Conservation (phyloP, 2,113 vertebrate species). For the Salvelinus sp. region DNA sequence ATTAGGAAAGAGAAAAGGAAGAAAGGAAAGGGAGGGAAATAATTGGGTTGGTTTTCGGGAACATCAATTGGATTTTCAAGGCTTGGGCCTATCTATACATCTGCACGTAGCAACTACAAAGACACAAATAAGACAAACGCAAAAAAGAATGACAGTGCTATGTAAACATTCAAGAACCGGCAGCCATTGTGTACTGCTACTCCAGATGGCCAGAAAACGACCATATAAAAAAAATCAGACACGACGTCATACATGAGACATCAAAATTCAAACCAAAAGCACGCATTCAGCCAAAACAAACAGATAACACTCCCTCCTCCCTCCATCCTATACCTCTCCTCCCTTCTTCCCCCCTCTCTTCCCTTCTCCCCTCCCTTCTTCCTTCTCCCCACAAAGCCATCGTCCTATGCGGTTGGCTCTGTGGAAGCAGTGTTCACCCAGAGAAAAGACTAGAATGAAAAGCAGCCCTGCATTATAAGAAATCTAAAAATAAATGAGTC, state of each 20-base stretch:
- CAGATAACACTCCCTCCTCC: conserved; percentile 63
- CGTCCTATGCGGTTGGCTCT: conserved; percentile 41
- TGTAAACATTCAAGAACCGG: conserved; percentile 42
- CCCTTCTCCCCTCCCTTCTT: neutral
- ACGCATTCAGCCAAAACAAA: conserved; percentile 63
- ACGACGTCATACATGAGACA: conserved; percentile 47
- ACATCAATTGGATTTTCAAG: conserved; percentile 26
- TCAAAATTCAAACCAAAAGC: conserved; percentile 59
- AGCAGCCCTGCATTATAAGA: conserved; percentile 46
- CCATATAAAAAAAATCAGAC: conserved; percentile 51
- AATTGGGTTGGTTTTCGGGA: conserved; percentile 22
- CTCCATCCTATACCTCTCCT: conserved; percentile 37
- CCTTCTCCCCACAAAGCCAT: conserved; percentile 31
- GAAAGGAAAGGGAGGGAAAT: neutral
- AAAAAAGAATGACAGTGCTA: conserved; percentile 2
- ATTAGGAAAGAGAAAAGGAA: conserved; percentile 16
- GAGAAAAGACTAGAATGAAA: conserved; percentile 37
- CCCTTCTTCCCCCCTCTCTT: conserved; percentile 11
- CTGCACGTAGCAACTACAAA: conserved; percentile 20
- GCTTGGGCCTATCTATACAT: conserved; percentile 12
- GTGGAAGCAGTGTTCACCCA: conserved; percentile 41
- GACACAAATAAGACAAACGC: neutral
- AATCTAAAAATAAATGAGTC: conserved; percentile 66
- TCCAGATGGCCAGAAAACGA: conserved; percentile 60
- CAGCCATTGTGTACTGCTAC: conserved; percentile 41